Conservation (phyloP, 2,797 vertebrate genomes). For the Aulostomus chinensis region DNA sequence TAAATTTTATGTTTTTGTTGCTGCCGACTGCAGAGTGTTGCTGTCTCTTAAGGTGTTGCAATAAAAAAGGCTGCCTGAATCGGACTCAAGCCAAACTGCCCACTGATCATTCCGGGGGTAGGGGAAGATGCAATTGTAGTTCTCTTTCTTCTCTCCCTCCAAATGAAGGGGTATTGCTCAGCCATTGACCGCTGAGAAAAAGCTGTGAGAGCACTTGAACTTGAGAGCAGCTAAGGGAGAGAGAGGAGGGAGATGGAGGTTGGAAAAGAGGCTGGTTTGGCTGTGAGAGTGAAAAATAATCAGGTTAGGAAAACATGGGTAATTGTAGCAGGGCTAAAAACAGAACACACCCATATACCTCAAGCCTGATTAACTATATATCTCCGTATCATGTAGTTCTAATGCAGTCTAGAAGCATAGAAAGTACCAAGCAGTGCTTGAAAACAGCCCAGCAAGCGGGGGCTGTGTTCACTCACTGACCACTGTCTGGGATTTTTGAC, state of each 20-base stretch:
- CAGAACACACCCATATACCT: too few species aligned
- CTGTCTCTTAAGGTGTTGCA: conserved; percentile 15
- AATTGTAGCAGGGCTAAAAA: too few species aligned
- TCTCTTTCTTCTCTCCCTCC: conserved; percentile 21
- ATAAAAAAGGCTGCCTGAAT: conserved; percentile 41
- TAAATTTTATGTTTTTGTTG: background rate
- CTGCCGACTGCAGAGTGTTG: background rate
- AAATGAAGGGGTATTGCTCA: conserved; percentile 47
- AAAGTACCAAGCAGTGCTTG: too few species aligned
- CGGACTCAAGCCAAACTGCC: conserved; percentile 33
- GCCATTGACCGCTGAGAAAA: conserved; percentile 53
- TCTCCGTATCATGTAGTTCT: too few species aligned
- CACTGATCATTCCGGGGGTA: conserved; percentile 31
- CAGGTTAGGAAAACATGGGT: too few species aligned
- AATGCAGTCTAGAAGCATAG: too few species aligned
- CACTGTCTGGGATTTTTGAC: too few species aligned
- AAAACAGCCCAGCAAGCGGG: too few species aligned
- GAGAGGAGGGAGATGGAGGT: conserved; percentile 18
- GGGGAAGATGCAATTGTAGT: conserved; percentile 13
- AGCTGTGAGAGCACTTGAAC: conserved; percentile 58
- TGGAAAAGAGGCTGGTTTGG: conserved; percentile 2
- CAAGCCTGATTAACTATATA: too few species aligned
- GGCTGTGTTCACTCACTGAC: too few species aligned
- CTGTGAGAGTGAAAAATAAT: conserved; percentile 8
- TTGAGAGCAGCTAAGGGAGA: conserved; percentile 45